Conservation (phyloP, 2,797 vertebrate genomes). For the Chaetophractus vellerosus region DNA sequence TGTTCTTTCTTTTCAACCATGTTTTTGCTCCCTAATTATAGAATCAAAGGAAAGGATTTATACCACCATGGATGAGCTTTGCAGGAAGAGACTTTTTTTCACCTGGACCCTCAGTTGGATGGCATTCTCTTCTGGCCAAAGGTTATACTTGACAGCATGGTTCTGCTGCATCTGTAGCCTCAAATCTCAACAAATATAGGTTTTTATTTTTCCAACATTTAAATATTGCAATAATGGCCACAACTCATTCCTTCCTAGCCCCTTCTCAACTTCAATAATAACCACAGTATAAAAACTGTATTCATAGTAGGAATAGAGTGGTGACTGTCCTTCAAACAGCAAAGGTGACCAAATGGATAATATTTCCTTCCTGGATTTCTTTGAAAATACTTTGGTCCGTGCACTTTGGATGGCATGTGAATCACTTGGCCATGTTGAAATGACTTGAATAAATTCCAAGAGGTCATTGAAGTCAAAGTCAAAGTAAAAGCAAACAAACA, state of each 20-base stretch:
- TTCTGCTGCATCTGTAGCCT: background rate
- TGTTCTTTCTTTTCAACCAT: background rate
- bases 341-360: constrained; percentile 2
- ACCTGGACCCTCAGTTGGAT: background rate
- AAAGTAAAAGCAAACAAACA: constrained; percentile 13
- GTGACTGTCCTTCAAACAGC: constrained; percentile 36
- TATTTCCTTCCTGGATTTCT: constrained; percentile 14
- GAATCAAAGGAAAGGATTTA: background rate
- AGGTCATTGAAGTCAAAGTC: background rate
- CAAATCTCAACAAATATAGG: background rate
- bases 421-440: constrained; percentile 35
- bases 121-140: background rate
- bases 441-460: constrained; percentile 50
- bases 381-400: background rate
- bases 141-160: background rate
- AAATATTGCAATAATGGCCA: background rate
- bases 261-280: background rate
- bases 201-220: constrained; percentile 20
- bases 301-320: constrained; percentile 13
- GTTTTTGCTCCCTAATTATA: background rate
- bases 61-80: background rate
- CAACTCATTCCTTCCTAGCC: background rate
- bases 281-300: background rate
- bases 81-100: background rate
- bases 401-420: constrained; percentile 27